These are phyloP conservation scores for Bergia puertoricense DNA, from an alignment of 92 coral and sea anemone species.

Conservation along the genomic window DNA sequence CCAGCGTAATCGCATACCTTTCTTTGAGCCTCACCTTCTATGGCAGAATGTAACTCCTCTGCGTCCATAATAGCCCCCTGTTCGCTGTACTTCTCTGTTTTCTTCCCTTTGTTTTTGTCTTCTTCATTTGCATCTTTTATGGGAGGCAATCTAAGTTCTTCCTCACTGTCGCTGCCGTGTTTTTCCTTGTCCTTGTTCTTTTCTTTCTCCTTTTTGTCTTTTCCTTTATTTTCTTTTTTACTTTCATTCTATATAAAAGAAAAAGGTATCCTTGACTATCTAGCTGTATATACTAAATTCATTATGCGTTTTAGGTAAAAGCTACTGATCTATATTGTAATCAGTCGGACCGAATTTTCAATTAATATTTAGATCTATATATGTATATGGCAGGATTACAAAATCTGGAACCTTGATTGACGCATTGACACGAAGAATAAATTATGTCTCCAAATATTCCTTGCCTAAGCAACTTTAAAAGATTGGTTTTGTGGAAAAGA, in stretches of 20 bases:
- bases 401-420: too few relatives aligned
- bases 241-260: background rate
- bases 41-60: constrained; percentile 77
- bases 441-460: too few relatives aligned
- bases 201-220: background rate
- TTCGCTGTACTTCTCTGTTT: constrained; percentile 61
- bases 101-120: constrained; percentile 46
- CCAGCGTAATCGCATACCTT: too few relatives aligned
- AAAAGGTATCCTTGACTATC: background rate
- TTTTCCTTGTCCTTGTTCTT: constrained; percentile 41
- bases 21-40: constrained; percentile 63
- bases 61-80: constrained; percentile 80
- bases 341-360: too few relatives aligned
- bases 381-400: too few relatives aligned
- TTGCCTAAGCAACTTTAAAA: too few relatives aligned
- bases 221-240: background rate
- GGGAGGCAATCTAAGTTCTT: constrained; percentile 83
- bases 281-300: background rate
- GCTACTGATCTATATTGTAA: too few relatives aligned
- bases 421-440: too few relatives aligned
- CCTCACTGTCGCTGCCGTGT: constrained; percentile 60
- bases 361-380: too few relatives aligned
- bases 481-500: too few relatives aligned
- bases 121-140: constrained; percentile 62
- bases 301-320: background rate